phyloP scores from a whole-genome alignment of 2,113 vertebrate species.

The Lutjanus erythropterus region DNA sequence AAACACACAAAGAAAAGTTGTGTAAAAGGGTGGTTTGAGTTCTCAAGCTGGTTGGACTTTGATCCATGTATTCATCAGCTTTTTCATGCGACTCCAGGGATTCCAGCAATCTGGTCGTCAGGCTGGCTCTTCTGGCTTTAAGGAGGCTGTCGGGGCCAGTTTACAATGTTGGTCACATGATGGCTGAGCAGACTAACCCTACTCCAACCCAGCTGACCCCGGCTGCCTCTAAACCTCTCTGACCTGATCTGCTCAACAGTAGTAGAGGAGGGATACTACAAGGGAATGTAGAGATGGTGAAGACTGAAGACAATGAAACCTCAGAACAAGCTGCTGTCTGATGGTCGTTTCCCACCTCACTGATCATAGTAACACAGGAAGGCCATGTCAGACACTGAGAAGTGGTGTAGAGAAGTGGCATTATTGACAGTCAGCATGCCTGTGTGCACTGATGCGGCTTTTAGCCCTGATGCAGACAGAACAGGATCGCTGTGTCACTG shows the following conservation, averaged over 20 bases:
- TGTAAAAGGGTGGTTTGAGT: too few species aligned
- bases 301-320: not conserved
- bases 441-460: not conserved
- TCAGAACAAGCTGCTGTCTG: not conserved
- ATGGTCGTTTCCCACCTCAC: not conserved
- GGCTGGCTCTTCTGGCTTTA: not conserved
- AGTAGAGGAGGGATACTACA: not conserved
- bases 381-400: too few species aligned
- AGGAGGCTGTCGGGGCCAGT: slow-evolving; percentile 25
- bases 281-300: not conserved
- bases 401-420: slow-evolving; percentile 7
- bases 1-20: slow-evolving; percentile 13
- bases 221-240: slow-evolving; percentile 50
- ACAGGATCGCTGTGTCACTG: slow-evolving; percentile 9
- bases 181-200: slow-evolving; percentile 55
- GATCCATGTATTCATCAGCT: not conserved
- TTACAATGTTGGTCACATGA: slow-evolving; percentile 58
- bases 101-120: not conserved
- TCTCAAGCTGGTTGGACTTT: slow-evolving; percentile 4
- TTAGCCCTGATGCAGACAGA: slow-evolving; percentile 9
- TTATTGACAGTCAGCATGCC: not conserved
- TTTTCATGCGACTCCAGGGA: not conserved
- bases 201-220: slow-evolving; percentile 41
- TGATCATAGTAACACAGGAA: not conserved
- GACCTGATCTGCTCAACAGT: slow-evolving; percentile 54